phyloP scores from a whole-genome alignment of 2,888 invertebrate genomes.

The Drosophila melanosoma region DNA sequence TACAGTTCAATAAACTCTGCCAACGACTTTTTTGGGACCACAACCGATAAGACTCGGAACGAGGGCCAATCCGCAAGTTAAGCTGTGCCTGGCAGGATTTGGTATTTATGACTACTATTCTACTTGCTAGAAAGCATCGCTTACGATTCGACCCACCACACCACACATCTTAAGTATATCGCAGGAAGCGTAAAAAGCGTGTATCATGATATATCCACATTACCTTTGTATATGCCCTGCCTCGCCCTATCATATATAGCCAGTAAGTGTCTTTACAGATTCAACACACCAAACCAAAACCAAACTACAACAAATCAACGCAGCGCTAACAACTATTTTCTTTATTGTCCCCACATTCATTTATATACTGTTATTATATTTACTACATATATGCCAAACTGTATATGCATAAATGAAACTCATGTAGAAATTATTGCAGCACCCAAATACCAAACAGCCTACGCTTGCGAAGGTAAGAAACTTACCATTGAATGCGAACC shows the following conservation, averaged over 20 bases:
- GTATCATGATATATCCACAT: slow-evolving; percentile 59
- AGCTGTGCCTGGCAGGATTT: slow-evolving; percentile 66
- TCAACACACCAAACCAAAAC: slow-evolving; percentile 56
- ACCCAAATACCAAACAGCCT: slow-evolving; percentile 94
- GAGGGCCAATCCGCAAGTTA: slow-evolving; percentile 10
- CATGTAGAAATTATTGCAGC: slow-evolving; percentile 79
- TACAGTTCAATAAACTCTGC: slow-evolving; percentile 41
- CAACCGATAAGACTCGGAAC: slow-evolving; percentile 4
- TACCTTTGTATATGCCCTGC: slow-evolving; percentile 42
- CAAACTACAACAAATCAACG: slow-evolving; percentile 81
- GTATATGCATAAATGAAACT: slow-evolving; percentile 28
- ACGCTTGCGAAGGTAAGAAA: slow-evolving; percentile 97
- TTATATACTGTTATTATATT: slow-evolving; percentile 26
- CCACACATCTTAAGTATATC: slow-evolving; percentile 77
- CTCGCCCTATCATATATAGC: slow-evolving; percentile 44
- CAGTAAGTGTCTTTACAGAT: slow-evolving; percentile 78
- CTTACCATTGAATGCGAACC: slow-evolving; percentile 94
- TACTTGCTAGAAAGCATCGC: slow-evolving; percentile 74
- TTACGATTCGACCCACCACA: slow-evolving; percentile 60
- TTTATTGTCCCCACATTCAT: slow-evolving; percentile 30
- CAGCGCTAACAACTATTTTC: slow-evolving; percentile 63
- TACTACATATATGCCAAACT: background rate
- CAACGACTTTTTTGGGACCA: background rate
- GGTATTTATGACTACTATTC: slow-evolving; percentile 81
- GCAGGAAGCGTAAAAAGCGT: slow-evolving; percentile 62